Percentiles rank a stretch among this genome's conserved stretches.
phyloP scores from a whole-genome alignment of 2,113 vertebrate genomes.

The Noturus placidus region DNA sequence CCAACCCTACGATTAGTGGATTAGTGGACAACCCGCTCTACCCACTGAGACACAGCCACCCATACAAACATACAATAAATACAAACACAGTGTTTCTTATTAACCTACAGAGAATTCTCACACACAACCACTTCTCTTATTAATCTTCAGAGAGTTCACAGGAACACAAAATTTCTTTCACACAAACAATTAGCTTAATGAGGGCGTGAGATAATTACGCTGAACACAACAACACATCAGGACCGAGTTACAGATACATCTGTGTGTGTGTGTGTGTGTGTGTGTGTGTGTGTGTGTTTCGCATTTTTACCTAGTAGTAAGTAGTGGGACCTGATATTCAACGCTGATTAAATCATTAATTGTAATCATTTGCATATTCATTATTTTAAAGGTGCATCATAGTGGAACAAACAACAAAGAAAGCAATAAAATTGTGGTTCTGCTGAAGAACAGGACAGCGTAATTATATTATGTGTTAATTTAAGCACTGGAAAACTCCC shows the following conservation, averaged over 20 bases:
- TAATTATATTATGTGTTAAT: background rate
- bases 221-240: slow-evolving; percentile 1
- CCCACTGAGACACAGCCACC: no score
- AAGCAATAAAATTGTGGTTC: background rate
- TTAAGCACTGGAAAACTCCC: background rate
- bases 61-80: no score
- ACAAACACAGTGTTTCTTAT: background rate
- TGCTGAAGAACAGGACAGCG: background rate
- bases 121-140: background rate
- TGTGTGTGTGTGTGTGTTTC: background rate
- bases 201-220: background rate
- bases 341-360: background rate
- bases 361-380: background rate
- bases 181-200: slow-evolving; percentile 18
- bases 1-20: no score
- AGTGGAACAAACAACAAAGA: background rate
- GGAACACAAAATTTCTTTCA: background rate
- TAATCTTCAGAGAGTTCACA: slow-evolving; percentile 9
- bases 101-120: background rate
- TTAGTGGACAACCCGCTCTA: no score
- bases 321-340: background rate
- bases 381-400: background rate
- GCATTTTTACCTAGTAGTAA: background rate
- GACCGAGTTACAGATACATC: background rate
- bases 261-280: background rate